phyloP scores from a whole-genome alignment of 2,888 invertebrate species.

The Orthonevra nobilis region DNA sequence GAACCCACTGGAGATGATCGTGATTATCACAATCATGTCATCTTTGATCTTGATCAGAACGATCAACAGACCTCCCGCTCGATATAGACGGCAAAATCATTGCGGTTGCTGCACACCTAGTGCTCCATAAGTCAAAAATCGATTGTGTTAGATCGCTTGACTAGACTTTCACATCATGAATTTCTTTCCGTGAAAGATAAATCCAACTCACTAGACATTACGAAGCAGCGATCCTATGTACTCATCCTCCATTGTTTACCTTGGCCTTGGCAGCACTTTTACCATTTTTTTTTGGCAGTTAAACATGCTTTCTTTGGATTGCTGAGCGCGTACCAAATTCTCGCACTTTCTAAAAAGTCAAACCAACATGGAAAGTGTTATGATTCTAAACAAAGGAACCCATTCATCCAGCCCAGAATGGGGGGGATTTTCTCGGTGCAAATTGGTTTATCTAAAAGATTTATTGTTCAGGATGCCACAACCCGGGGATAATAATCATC shows the following conservation, averaged over 20 bases:
- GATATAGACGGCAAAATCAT: too few species aligned
- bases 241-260: conserved; percentile 25
- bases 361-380: conserved; percentile 34
- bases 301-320: conserved; percentile 46
- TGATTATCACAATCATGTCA: too few species aligned
- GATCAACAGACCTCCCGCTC: too few species aligned
- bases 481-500: conserved; percentile 21
- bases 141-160: conserved; percentile 34
- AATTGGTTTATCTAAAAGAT: conserved; percentile 49
- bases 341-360: conserved; percentile 44
- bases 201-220: conserved; percentile 28
- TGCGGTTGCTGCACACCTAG: too few species aligned
- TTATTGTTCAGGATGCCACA: conserved; percentile 41
- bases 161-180: conserved; percentile 55
- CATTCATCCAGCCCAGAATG: conserved; percentile 44
- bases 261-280: conserved; percentile 35
- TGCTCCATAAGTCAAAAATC: conserved; percentile 58
- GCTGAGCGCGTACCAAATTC: conserved; percentile 6
- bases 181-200: conserved; percentile 10
- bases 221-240: conserved; percentile 29
- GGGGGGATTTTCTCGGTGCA: conserved; percentile 20
- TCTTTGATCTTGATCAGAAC: too few species aligned
- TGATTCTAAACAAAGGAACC: conserved; percentile 51
- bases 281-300: conserved; percentile 33
- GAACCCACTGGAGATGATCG: too few species aligned